phyloP scores from a whole-genome alignment of 2,113 vertebrate species.

The Panurus biarmicus region DNA sequence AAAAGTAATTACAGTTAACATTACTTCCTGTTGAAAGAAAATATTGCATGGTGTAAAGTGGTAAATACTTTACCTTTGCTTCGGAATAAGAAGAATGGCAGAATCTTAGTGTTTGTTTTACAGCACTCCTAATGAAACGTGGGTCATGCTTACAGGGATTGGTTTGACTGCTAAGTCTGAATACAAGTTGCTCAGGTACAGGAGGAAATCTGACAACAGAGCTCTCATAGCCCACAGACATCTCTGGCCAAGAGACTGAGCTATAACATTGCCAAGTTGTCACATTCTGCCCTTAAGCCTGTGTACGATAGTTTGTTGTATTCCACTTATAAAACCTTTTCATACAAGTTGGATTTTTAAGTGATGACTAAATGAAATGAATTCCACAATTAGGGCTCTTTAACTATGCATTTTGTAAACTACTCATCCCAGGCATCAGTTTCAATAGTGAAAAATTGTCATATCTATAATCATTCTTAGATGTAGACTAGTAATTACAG shows the following conservation, averaged over 20 bases:
- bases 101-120: neutral
- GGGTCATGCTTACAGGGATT: neutral
- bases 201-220: neutral
- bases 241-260: neutral
- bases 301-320: neutral
- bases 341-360: neutral
- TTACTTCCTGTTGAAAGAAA: neutral
- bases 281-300: neutral
- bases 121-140: neutral
- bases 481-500: neutral
- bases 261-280: neutral
- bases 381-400: neutral
- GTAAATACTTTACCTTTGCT: neutral
- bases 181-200: neutral
- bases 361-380: neutral
- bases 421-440: neutral
- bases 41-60: neutral
- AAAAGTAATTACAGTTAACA: neutral
- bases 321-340: neutral
- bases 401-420: neutral
- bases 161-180: neutral
- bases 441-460: neutral
- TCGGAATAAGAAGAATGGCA: neutral
- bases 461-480: neutral
- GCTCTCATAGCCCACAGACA: neutral